Percentiles rank a stretch among this genome's conserved stretches.
phyloP scores from a whole-genome alignment of 1,140 invertebrate species.

The Cotesia vestalis region DNA sequence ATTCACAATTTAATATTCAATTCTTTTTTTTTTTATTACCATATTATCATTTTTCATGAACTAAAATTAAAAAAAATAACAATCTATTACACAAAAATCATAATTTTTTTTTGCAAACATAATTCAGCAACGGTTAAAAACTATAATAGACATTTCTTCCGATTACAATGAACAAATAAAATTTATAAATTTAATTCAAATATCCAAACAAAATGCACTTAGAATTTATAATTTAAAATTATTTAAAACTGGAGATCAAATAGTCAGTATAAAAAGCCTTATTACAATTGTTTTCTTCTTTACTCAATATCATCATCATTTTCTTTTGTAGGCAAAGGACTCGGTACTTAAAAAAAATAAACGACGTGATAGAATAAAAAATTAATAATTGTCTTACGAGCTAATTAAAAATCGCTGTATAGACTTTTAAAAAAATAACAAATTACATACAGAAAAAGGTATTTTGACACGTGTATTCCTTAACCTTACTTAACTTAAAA shows the following conservation, averaged over 20 bases:
- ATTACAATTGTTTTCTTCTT: not conserved
- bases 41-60: no score
- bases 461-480: conserved; percentile 50
- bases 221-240: not conserved
- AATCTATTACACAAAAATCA: not conserved
- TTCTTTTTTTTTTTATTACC: conserved; percentile 2
- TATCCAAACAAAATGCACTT: not conserved
- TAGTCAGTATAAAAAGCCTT: no score
- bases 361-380: conserved; percentile 27
- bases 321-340: not conserved
- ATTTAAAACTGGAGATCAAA: no score
- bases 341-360: conserved; percentile 28
- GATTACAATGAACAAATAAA: no score
- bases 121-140: no score
- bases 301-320: no score
- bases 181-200: no score
- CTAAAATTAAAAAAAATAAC: conserved; percentile 4
- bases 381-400: conserved; percentile 47
- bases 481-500: not conserved
- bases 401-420: conserved; percentile 57
- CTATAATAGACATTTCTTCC: no score
- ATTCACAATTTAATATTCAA: not conserved
- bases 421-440: conserved; percentile 68
- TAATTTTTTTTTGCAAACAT: no score
- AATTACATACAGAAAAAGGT: conserved; percentile 59